These are phyloP conservation scores for Melopsittacus undulatus DNA, from an alignment of 2,797 vertebrate species.

Conservation along the genomic window DNA sequence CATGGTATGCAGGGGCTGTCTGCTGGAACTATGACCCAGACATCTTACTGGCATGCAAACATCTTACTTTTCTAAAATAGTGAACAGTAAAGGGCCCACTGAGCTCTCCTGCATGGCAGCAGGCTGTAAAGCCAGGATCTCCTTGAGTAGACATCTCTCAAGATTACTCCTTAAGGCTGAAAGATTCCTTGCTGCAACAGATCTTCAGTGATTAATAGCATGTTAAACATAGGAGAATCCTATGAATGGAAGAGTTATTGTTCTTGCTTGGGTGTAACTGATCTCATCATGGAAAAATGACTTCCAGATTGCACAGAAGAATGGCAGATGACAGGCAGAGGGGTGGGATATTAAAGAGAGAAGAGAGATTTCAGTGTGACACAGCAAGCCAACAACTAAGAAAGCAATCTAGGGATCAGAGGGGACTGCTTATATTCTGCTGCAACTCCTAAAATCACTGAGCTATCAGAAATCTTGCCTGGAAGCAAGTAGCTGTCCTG, in stretches of 20 bases:
- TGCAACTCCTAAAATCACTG: not conserved
- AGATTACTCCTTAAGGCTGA: not conserved
- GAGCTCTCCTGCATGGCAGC: not conserved
- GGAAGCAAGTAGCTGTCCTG: not conserved
- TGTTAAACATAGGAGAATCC: not conserved
- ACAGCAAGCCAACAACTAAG: not conserved
- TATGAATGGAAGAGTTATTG: not conserved
- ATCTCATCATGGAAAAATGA: not conserved
- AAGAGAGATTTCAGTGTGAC: not conserved
- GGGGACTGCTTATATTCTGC: not conserved
- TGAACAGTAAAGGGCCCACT: not conserved
- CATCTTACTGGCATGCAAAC: not conserved
- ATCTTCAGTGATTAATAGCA: not conserved
- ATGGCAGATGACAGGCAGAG: not conserved
- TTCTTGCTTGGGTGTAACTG: not conserved
- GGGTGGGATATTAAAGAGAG: not conserved
- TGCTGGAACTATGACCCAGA: not conserved
- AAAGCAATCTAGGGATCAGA: not conserved
- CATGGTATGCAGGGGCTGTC: not conserved
- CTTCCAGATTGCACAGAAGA: not conserved
- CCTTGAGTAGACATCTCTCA: not conserved
- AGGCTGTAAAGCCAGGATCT: not conserved
- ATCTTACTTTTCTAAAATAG: not conserved
- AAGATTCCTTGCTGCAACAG: not conserved
- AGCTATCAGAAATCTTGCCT: not conserved